phyloP scores from a whole-genome alignment of 1,140 invertebrate genomes.

The Heterodera carotae region DNA sequence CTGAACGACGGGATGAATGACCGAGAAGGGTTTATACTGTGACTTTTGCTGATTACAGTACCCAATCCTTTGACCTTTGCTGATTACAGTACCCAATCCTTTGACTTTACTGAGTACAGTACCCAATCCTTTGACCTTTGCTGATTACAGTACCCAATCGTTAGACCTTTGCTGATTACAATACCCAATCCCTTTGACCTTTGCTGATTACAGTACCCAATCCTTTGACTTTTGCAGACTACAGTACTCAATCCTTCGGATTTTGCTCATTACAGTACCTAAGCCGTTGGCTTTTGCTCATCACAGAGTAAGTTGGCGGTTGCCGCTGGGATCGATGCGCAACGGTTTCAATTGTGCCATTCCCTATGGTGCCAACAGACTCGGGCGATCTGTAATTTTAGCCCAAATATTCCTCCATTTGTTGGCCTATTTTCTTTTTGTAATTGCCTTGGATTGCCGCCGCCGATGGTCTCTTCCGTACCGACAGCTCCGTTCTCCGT shows the following conservation, averaged over 20 bases:
- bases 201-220: constrained; percentile 4
- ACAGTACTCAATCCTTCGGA: neutral
- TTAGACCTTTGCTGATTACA: neutral
- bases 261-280: constrained; percentile 11
- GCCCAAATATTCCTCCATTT: no score
- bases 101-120: no score
- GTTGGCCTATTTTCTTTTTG: no score
- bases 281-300: constrained; percentile 4
- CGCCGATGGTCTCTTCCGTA: neutral
- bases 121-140: neutral
- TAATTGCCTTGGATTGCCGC: no score
- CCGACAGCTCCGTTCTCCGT: neutral
- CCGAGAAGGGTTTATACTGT: no score
- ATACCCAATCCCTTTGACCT: neutral
- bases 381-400: neutral
- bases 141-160: constrained; percentile 3
- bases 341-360: neutral
- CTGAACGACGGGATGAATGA: neutral
- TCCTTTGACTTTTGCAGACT: neutral
- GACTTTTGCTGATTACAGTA: no score
- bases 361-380: neutral
- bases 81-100: constrained; percentile 2
- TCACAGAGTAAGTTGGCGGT: constrained; percentile 2
- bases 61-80: neutral
- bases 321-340: neutral